Evolutionary conservation across 2,797 vertebrate genomes (phyloP).

Genomic region (Sebastolobus altivelis): DNA sequence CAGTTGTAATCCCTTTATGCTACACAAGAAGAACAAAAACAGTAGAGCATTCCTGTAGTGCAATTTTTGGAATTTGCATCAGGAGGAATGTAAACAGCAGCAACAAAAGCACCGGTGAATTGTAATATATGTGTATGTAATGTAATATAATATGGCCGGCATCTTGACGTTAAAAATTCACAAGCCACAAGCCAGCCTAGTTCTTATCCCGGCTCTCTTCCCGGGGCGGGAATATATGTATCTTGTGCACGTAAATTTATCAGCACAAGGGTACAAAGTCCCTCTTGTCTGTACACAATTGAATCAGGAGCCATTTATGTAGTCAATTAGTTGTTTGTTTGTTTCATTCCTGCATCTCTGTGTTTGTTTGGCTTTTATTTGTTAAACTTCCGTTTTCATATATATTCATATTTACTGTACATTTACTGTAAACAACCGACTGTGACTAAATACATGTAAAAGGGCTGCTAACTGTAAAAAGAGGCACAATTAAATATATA

Average conservation of each 20-base stretch:
- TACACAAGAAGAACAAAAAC: neutral
- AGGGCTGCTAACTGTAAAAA: neutral
- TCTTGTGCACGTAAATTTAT: neutral
- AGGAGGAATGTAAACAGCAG: neutral
- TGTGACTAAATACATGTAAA: neutral
- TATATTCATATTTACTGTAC: neutral
- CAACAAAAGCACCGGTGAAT: neutral
- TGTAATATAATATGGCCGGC: neutral
- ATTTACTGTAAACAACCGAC: neutral
- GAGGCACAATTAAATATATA: neutral
- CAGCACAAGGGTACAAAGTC: conserved; percentile 4
- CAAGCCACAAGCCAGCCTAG: too few species aligned
- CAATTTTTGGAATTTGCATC: neutral
- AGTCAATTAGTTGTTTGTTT: neutral
- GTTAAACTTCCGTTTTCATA: neutral
- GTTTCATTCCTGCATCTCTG: neutral
- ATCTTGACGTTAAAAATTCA: neutral
- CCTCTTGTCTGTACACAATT: neutral
- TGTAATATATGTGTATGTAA: neutral
- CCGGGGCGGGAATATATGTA: neutral
- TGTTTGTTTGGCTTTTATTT: neutral
- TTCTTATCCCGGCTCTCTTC: neutral
- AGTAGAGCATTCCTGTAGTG: too few species aligned
- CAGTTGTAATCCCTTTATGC: neutral
- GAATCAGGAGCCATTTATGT: neutral